Base-by-base conservation (phyloP, 2,113 vertebrate genomes). In the Thunnus thynnus region DNA sequence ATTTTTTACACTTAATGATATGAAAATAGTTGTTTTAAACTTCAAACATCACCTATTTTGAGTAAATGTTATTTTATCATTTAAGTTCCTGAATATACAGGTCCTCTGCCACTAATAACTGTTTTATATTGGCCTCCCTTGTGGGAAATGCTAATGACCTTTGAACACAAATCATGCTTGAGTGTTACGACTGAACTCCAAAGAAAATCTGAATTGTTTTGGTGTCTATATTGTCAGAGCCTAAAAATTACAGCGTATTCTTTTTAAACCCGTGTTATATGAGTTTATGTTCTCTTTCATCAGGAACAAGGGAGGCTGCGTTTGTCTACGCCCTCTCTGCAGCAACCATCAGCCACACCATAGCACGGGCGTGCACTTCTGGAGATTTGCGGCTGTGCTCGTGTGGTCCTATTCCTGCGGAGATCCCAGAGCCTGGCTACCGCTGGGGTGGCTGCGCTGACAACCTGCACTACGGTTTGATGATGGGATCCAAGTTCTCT, bases 361-460 rank as follows among this genome's bases (percentile, higher is more conserved):
- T 99, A 79, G 98, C 98, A 2, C 95, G 96, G 86, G 97, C 98
- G 75, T 99, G 98, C 93, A 98, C 97, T 20, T 95, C 97, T 8
- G 98, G 98, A 72, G 98, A 99, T 86, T 94, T 99, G 92, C 96
- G 96, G 30, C 94, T 97, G 86, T 99, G 98, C 91, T 96, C 97
- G 41, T 99, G 98, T 54, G 98, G 97, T 48, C 98, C 98, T 0
- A 96, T 98, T 83, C 97, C 98, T 57, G 96, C 97, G 60, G 96
- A 99, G 91, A 95, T 96, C 91, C 97, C 96, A 14, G 97, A 97
- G 93, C 97, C 97, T 3, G 98, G 98, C 87, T 98, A 99, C 92
- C 97, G 98, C 94, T 99, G 98, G 98, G 98, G 98, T 22, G 98
- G 98, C 94, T 99, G 98, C 84, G 97, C 96, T 7, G 98, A 99